Conservation (phyloP, 2,888 invertebrate genomes). For the Dromius quadrimaculatus region DNA sequence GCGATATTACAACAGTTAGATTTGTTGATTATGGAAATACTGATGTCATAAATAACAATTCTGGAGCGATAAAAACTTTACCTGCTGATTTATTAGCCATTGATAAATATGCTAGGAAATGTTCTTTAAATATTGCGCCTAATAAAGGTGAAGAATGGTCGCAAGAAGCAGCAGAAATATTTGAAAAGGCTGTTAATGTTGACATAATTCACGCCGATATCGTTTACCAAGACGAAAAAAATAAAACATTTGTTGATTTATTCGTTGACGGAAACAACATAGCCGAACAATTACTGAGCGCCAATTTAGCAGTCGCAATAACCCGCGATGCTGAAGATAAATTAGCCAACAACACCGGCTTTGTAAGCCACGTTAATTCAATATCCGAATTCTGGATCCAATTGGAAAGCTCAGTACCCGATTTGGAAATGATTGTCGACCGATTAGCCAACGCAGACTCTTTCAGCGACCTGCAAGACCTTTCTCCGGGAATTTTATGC, state of each 20-base stretch:
- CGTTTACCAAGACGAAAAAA: conserved; percentile 71
- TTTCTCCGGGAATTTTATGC: conserved; percentile 72
- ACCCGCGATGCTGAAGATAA: conserved; percentile 66
- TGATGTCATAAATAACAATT: conserved; percentile 76
- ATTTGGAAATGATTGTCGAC: conserved; percentile 74
- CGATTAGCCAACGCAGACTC: conserved; percentile 69
- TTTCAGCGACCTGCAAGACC: conserved; percentile 69
- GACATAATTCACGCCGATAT: conserved; percentile 59
- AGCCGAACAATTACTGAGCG: conserved; percentile 72
- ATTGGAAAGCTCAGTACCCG: conserved; percentile 72
- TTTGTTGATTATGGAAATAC: conserved; percentile 86
- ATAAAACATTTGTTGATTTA: conserved; percentile 75
- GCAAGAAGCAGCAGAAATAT: conserved; percentile 71
- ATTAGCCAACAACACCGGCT: conserved; percentile 71
- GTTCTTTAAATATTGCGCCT: conserved; percentile 77
- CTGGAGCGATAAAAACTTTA: conserved; percentile 72
- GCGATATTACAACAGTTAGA: conserved; percentile 80
- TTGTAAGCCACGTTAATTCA: conserved; percentile 76
- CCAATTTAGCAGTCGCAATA: conserved; percentile 70
- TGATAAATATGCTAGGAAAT: conserved; percentile 73
- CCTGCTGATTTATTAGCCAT: conserved; percentile 71
- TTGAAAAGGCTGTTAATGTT: conserved; percentile 63
- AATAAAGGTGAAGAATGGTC: conserved; percentile 76
- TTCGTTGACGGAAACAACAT: conserved; percentile 73
- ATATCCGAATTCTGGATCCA: conserved; percentile 82